Evolutionary conservation across 2,113 vertebrate genomes (phyloP), one percentile per base, ranked within the genome.

Genomic region (Pseudorasbora parva): DNA sequence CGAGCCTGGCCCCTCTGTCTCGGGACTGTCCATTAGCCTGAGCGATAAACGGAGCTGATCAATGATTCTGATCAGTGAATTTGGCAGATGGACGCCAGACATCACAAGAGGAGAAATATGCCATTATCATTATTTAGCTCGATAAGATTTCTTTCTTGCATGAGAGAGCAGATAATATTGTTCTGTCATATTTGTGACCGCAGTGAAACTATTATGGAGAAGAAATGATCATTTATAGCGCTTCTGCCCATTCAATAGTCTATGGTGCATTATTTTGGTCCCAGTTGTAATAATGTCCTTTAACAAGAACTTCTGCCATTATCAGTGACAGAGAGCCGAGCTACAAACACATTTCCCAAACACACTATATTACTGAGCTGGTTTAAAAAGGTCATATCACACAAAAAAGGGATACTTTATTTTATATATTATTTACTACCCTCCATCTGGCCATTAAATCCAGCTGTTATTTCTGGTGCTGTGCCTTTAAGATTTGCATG

Each of bases 1-100:
- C 93, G 92, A 93, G 95, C 95, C 95, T 95, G 96, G 68, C 54
- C 96, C 96, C 95, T 97, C 96, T 96, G 90, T 96, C 86, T 89
- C 84, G 82, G 49, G 92, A 92, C 94, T 94, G 90, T 88, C 37
- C 89, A 93, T 92, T 91, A 92, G 84, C 84, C 82, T 43, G 45
- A 85, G 86, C 25, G 62, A 64, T 84, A 77, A 86, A 81, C 77
- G 76, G 87, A 88, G 80, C 64, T 85, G 82, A 88, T 86, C 86
- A 90, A 83, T 87, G 90, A 57, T 87, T 85, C 77, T 51, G 82
- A 89, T 86, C 86, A 89, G 83, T 87, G 90, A 71, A 85, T 85
- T 74, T 64, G 91, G 86, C 88, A 88, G 72, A 84, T 86, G 71
- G 66, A 83, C 62, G 69, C 81, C 33, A 15, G 80, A 73, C 77